A percentile compares a stretch with the other conserved stretches of the same genome.
Conservation (phyloP, 2,113 vertebrate genomes). For the Daubentonia madagascariensis region DNA sequence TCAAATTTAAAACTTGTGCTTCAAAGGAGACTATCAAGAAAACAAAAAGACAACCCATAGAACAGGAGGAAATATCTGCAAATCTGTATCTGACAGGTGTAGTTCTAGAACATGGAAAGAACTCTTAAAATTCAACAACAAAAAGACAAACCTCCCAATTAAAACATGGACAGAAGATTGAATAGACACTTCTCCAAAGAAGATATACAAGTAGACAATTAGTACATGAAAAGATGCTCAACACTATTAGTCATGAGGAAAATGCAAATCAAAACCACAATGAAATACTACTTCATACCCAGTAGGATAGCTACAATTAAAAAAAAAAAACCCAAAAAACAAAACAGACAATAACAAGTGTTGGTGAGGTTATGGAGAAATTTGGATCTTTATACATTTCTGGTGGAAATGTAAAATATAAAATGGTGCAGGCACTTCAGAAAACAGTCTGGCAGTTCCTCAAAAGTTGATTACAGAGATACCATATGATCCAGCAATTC, state of each 20-base stretch:
- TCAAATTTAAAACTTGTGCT: background rate
- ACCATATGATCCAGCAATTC: background rate
- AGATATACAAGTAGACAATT: background rate
- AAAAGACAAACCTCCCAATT: background rate
- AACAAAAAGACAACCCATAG: background rate
- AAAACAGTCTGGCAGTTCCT: background rate
- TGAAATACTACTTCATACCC: background rate
- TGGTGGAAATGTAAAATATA: background rate
- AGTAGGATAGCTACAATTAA: background rate
- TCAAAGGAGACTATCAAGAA: background rate
- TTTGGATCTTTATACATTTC: background rate
- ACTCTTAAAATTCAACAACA: background rate
- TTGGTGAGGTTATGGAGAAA: background rate
- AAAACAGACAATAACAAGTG: background rate
- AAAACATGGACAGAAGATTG: background rate
- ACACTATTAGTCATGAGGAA: background rate
- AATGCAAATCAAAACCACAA: background rate
- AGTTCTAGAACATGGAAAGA: background rate
- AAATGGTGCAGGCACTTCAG: background rate
- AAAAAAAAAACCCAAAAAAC: background rate
- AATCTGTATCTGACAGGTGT: background rate
- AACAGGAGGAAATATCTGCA: background rate
- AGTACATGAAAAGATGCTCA: background rate
- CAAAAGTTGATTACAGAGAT: background rate
- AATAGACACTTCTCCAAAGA: background rate